These are phyloP conservation scores for Plectropomus leopardus DNA, from an alignment of 2,113 vertebrate species.

Conservation along the genomic window DNA sequence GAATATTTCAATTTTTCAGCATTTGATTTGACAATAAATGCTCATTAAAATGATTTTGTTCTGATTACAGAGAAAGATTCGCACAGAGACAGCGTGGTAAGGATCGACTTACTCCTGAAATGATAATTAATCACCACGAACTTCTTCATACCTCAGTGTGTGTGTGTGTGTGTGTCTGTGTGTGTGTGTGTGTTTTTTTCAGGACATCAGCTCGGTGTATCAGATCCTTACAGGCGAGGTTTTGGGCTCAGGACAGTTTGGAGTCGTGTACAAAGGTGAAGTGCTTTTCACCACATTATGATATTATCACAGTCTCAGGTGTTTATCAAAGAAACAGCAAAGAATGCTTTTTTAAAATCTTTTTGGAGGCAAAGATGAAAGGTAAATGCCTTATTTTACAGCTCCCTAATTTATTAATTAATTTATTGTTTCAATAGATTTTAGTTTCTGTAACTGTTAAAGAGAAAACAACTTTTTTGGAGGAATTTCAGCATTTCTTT, in stretches of 20 bases:
- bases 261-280: constrained; percentile 89
- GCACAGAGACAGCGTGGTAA: constrained; percentile 62
- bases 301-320: too few relatives aligned
- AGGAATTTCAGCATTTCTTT: too few relatives aligned
- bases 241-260: constrained; percentile 92
- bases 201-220: constrained; percentile 89
- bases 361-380: too few relatives aligned
- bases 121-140: not conserved
- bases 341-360: too few relatives aligned
- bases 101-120: not conserved
- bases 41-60: not conserved
- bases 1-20: not conserved
- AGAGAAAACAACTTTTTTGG: too few relatives aligned
- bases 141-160: not conserved
- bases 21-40: not conserved
- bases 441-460: too few relatives aligned
- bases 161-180: constrained; percentile 23
- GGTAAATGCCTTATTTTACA: too few relatives aligned
- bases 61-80: constrained; percentile 58
- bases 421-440: too few relatives aligned
- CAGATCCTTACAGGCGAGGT: constrained; percentile 91
- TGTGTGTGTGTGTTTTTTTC: constrained; percentile 41
- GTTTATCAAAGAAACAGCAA: too few relatives aligned
- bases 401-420: too few relatives aligned
- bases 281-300: too few relatives aligned